A percentile compares a stretch with the other conserved stretches of the same genome.
Evolutionary conservation across 1,140 invertebrate species (phyloP).

Genomic region (Microplitis demolitor): DNA sequence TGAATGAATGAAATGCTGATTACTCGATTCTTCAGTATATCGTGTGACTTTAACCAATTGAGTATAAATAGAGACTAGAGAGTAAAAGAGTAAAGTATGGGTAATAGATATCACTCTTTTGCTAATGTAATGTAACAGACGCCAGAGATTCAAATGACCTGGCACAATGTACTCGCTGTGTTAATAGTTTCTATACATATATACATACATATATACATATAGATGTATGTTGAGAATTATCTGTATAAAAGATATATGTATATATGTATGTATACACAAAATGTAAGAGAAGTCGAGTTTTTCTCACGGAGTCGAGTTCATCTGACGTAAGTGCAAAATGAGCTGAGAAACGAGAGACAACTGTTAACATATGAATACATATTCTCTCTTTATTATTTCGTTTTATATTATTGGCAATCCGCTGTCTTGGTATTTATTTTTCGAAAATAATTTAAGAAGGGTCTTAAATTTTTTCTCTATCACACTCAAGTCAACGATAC

Average conservation of each 20-base stretch:
- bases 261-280: slow-evolving; percentile 2
- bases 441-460: not conserved
- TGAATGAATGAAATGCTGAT: not conserved
- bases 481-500: too few species aligned
- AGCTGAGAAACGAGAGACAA: not conserved
- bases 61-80: not conserved
- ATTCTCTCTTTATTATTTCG: not conserved
- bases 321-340: slow-evolving; percentile 16
- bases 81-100: not conserved
- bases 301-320: slow-evolving; percentile 34
- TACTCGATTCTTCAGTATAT: not conserved
- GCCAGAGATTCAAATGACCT: too few species aligned
- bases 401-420: not conserved
- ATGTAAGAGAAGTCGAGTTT: slow-evolving; percentile 5
- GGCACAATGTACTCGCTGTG: not conserved
- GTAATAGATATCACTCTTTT: not conserved
- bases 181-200: not conserved
- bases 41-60: not conserved
- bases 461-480: too few species aligned
- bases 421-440: not conserved
- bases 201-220: not conserved
- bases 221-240: not conserved
- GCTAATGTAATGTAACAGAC: not conserved
- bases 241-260: not conserved
- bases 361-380: not conserved